phyloP scores from a whole-genome alignment of 23 tunicate species.

The Corella eumyota region DNA sequence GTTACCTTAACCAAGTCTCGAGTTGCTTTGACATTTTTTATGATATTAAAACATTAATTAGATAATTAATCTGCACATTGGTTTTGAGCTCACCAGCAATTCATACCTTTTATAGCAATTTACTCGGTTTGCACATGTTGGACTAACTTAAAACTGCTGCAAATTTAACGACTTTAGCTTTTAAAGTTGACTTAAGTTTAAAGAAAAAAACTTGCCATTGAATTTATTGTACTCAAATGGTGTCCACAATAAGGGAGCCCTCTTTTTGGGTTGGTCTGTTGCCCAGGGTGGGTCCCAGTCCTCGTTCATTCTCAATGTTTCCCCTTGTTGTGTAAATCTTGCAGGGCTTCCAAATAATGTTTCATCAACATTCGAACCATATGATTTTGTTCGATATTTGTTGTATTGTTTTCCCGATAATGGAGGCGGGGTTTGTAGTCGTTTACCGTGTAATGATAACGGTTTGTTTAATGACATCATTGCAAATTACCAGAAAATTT shows the following conservation, averaged over 20 bases:
- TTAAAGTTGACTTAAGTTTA: too few relatives aligned
- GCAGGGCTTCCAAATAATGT: constrained; percentile 81
- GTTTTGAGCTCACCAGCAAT: too few relatives aligned
- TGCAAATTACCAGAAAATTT: too few relatives aligned
- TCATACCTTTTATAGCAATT: too few relatives aligned
- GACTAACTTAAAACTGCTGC: too few relatives aligned
- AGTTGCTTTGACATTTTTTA: too few relatives aligned
- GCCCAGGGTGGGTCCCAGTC: constrained; percentile 99
- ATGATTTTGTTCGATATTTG: constrained; percentile 54
- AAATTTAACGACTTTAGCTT: too few relatives aligned
- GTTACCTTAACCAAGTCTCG: too few relatives aligned
- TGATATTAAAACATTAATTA: too few relatives aligned
- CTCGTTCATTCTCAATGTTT: constrained; percentile 35
- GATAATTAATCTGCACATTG: too few relatives aligned
- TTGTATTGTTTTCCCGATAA: constrained; percentile 13
- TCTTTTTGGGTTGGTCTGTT: constrained; percentile 56
- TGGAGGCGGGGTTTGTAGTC: constrained; percentile 16
- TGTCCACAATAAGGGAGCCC: constrained; percentile 85
- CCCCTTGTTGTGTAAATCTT: constrained; percentile 52
- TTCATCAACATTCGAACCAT: constrained; percentile 74
- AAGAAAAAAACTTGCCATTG: too few relatives aligned
- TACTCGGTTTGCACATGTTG: too few relatives aligned
- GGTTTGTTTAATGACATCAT: constrained; percentile 20
- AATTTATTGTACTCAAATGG: constrained; percentile 44
- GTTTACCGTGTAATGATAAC: constrained; percentile 29